These are phyloP conservation scores for Natator depressus DNA, from an alignment of 2,113 vertebrate species.

Conservation along the genomic window DNA sequence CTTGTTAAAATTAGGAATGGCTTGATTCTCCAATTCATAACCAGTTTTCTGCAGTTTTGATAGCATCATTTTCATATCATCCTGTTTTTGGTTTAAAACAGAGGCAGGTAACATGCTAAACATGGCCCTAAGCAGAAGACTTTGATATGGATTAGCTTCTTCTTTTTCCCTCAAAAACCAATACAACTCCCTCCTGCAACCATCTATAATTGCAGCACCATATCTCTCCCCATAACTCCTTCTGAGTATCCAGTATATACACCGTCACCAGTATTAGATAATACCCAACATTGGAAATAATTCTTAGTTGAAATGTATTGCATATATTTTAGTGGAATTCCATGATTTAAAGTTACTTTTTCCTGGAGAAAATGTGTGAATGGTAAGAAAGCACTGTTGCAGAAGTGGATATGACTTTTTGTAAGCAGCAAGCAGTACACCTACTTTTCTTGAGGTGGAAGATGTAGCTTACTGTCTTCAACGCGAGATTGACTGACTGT, in stretches of 20 bases:
- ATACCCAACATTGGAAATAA: neutral
- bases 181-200: neutral
- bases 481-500: neutral
- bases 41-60: neutral
- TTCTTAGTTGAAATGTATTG: neutral
- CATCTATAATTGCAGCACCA: neutral
- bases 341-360: neutral
- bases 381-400: neutral
- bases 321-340: neutral
- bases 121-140: neutral
- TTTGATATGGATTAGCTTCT: neutral
- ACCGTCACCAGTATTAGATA: neutral
- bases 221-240: neutral
- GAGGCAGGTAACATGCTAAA: neutral
- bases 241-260: neutral
- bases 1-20: neutral
- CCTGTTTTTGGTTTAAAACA: neutral
- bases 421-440: neutral
- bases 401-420: neutral
- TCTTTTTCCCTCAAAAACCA: neutral
- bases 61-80: neutral
- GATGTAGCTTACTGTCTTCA: neutral
- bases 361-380: neutral
- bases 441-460: neutral
- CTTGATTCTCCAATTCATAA: neutral